phyloP scores from a whole-genome alignment of 1,140 invertebrate species.

The Aphidius gifuensis region DNA sequence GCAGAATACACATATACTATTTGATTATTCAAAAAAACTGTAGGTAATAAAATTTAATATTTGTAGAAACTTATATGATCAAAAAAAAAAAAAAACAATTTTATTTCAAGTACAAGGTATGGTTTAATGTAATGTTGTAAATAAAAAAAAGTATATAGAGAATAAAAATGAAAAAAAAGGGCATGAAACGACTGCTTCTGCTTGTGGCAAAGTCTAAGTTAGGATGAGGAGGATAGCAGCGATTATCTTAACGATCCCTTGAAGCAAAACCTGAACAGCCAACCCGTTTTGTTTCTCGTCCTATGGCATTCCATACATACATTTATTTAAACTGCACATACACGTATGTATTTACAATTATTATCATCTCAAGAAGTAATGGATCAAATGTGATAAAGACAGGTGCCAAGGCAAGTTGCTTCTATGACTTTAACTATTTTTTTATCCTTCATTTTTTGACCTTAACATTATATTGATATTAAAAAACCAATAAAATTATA shows the following conservation, averaged over 20 bases:
- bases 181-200: conserved; percentile 6
- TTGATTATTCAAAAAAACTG: too few species aligned
- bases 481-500: too few species aligned
- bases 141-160: conserved; percentile 1
- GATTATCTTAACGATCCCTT: conserved; percentile 55
- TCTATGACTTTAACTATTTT: background rate
- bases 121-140: conserved; percentile 14
- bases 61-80: too few species aligned
- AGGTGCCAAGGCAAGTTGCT: too few species aligned
- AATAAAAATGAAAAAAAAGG: conserved; percentile 12
- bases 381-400: too few species aligned
- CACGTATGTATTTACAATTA: too few species aligned
- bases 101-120: background rate
- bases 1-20: too few species aligned
- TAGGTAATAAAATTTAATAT: too few species aligned
- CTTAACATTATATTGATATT: background rate
- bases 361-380: too few species aligned
- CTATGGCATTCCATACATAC: conserved; percentile 16
- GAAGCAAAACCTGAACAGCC: conserved; percentile 53
- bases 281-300: conserved; percentile 39
- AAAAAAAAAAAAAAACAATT: too few species aligned
- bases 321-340: background rate
- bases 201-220: conserved; percentile 47
- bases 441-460: background rate
- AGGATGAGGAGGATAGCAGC: conserved; percentile 52